Base-by-base conservation (phyloP, 2,888 invertebrate species). In the Aricia artaxerxes region DNA sequence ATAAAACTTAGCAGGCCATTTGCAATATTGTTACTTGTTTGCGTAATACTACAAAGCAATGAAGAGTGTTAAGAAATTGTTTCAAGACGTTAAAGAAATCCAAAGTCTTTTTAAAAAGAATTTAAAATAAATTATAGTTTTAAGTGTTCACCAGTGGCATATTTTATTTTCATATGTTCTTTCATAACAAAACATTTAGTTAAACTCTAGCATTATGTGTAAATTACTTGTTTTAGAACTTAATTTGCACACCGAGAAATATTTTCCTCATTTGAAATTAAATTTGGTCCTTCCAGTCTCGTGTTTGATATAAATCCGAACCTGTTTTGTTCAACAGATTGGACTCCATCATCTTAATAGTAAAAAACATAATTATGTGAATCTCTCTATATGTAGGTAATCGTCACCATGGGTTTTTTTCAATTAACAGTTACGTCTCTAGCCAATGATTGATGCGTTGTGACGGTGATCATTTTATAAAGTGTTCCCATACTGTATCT, bases 1-100 rank as follows among this genome's bases (percentile, higher is more conserved):
- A 78, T 78, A 78, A 78, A 78, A 78, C 73, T 78, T 78, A 69
- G 40, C 75, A 44, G 75, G 49, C 11, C 24, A 75, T 75, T 75
- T 75, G 75, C 49, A 75, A 75, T 75, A 75, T 75, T 75, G 49
- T 75, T 75, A 75, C 49, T 5, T 35, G 35, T 69, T 69, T 69
- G 69, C 69, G 69, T 69, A 69, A 69, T 35, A 69, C 35, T 13
- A 13, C 69, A 35, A 64, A 69, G 38, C 69, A 69, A 69, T 69
- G 69, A 69, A 69, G 35, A 69, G 38, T 13, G 35, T 35, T 69
- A 5, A 38, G 69, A 69, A 69, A 69, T 35, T 69, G 35, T 69
- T 69, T 69, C 35, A 38, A 13, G 35, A 5, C 5, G 38, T 38
- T 31, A 11, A 31, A 61, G 31, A 69, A 38, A 35, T 69, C 13